Percentiles rank a stretch among this genome's conserved stretches.
These are phyloP conservation scores for Hypocryptadius cinnamomeus DNA, from an alignment of 2,113 vertebrate genomes.

Conservation along the genomic window DNA sequence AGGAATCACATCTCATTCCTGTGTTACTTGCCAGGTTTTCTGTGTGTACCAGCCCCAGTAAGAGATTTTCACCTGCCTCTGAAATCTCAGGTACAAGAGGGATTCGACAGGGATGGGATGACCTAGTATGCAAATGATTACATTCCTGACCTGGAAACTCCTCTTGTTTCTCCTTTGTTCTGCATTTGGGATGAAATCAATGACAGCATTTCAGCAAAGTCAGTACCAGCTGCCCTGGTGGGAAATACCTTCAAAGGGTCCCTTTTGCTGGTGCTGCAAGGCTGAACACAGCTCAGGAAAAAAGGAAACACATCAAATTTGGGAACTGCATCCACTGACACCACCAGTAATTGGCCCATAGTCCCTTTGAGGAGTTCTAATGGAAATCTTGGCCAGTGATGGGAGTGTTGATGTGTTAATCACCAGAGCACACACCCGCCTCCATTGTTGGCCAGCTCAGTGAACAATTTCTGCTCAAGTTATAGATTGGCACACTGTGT, in stretches of 20 bases:
- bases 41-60: background rate
- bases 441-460: background rate
- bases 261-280: background rate
- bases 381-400: background rate
- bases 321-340: background rate
- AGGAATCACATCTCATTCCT: background rate
- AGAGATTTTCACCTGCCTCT: background rate
- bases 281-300: background rate
- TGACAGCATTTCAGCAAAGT: constrained; percentile 17
- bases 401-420: background rate
- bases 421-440: background rate
- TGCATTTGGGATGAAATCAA: background rate
- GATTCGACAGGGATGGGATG: background rate
- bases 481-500: background rate
- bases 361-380: background rate
- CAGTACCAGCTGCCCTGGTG: background rate
- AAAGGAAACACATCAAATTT: background rate
- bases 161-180: constrained; percentile 27
- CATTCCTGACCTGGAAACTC: background rate
- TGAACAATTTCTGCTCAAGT: background rate
- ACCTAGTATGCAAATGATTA: constrained; percentile 40
- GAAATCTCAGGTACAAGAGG: background rate
- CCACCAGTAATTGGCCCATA: background rate
- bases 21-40: background rate
- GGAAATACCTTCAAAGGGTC: constrained; percentile 35